These are phyloP conservation scores for Ophonus ardosiacus DNA, from an alignment of 2,888 invertebrate species.

Conservation along the genomic window DNA sequence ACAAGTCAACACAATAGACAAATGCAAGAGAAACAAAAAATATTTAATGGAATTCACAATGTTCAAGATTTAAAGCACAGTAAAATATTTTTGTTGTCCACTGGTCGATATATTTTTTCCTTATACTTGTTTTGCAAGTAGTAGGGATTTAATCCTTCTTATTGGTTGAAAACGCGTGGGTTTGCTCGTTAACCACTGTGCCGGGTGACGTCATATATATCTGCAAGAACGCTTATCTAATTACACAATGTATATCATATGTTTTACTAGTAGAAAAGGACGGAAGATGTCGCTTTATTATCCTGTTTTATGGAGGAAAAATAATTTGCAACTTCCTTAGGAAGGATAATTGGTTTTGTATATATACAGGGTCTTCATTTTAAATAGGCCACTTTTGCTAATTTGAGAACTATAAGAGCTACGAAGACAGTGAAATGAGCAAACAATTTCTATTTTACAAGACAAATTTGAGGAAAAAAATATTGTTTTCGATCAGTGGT, in stretches of 20 bases:
- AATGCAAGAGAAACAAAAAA: background rate
- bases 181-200: slow-evolving; percentile 14
- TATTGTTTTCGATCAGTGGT: no score
- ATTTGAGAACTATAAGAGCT: no score
- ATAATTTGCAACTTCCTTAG: background rate
- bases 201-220: background rate
- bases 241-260: slow-evolving; percentile 59
- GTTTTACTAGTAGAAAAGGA: slow-evolving; percentile 6
- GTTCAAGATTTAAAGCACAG: background rate
- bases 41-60: background rate
- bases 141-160: background rate
- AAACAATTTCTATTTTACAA: no score
- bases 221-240: slow-evolving; percentile 41
- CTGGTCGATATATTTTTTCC: background rate
- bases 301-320: background rate
- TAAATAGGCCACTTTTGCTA: no score
- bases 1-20: slow-evolving; percentile 8
- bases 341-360: background rate
- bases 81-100: background rate
- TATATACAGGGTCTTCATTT: no score
- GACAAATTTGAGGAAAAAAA: no score
- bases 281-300: background rate
- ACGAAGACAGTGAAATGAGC: no score
- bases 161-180: slow-evolving; percentile 37
- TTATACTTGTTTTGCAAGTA: background rate